Evolutionary conservation across 2,113 vertebrate species (phyloP).

Genomic region (Trochalopteron elliotii): DNA sequence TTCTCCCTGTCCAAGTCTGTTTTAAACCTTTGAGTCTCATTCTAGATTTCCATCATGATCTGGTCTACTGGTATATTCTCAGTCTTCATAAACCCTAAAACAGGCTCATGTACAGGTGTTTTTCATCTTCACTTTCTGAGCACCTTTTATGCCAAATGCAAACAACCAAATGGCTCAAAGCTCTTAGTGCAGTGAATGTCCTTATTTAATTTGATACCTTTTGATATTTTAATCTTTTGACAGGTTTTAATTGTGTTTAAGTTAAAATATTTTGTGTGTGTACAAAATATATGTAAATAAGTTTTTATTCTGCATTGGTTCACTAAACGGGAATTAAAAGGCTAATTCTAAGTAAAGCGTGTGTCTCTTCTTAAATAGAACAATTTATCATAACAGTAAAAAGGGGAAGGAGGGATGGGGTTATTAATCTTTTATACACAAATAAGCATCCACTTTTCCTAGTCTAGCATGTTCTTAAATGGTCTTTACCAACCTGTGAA

Average conservation of each 20-base stretch:
- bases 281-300: constrained; percentile 7
- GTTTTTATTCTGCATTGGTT: constrained; percentile 5
- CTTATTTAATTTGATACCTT: constrained; percentile 42
- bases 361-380: background rate
- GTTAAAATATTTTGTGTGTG: constrained; percentile 9
- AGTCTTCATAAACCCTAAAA: background rate
- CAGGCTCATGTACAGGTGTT: background rate
- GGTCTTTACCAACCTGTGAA: background rate
- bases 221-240: background rate
- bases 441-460: background rate
- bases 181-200: background rate
- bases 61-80: background rate
- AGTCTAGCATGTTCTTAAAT: background rate
- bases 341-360: background rate
- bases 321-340: constrained; percentile 3
- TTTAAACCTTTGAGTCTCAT: background rate
- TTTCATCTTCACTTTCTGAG: background rate
- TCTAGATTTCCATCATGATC: background rate
- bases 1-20: background rate
- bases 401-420: background rate
- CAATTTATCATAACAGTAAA: background rate
- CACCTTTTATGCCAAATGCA: background rate
- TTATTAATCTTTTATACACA: background rate
- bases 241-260: constrained; percentile 2
- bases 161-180: background rate